A percentile compares a stretch with the other conserved stretches of the same genome.
Evolutionary conservation across 2,797 vertebrate genomes (phyloP).

Genomic region (Propithecus deckenii): DNA sequence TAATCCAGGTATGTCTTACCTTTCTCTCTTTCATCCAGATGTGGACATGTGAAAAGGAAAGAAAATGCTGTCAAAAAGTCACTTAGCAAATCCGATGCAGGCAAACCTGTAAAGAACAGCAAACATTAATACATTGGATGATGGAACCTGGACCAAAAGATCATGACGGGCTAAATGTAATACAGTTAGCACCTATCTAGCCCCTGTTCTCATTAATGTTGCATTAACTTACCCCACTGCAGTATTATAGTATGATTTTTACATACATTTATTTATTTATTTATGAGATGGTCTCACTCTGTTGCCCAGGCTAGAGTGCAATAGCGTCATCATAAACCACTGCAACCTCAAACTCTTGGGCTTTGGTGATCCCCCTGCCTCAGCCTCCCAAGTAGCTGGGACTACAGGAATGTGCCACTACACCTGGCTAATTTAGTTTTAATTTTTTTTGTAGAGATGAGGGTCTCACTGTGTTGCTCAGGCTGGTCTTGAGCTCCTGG

Average conservation of each 20-base stretch:
- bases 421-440: no score
- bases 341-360: not conserved
- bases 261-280: no score
- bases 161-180: not conserved
- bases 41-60: not conserved
- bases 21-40: not conserved
- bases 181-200: not conserved
- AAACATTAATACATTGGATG: not conserved
- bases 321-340: not conserved
- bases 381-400: no score
- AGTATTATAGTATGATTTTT: not conserved
- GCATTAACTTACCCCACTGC: not conserved
- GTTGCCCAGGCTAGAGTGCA: not conserved
- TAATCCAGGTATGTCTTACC: not conserved
- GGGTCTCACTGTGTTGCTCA: no score
- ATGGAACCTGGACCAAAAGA: not conserved
- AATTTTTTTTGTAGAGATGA: no score
- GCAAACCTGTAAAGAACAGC: not conserved
- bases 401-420: no score
- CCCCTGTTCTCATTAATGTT: not conserved
- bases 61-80: not conserved
- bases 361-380: no score
- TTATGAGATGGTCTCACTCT: not conserved
- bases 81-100: not conserved
- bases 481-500: no score